These are phyloP conservation scores for Calephelis virginiensis DNA, from an alignment of 1,140 invertebrate genomes.

Conservation along the genomic window DNA sequence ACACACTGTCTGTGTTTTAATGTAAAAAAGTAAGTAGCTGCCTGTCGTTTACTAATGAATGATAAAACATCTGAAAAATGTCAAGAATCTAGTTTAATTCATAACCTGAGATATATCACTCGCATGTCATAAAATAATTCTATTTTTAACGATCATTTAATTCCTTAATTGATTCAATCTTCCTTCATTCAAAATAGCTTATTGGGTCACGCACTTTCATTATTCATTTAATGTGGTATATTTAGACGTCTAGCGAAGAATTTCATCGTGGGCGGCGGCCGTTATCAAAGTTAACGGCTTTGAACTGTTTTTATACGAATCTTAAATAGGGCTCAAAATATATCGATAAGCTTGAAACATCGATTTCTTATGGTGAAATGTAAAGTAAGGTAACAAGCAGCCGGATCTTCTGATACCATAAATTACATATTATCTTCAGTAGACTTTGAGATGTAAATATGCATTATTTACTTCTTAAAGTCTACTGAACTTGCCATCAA, in stretches of 20 bases:
- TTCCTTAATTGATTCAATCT: constrained; percentile 17
- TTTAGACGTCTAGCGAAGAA: constrained; percentile 17
- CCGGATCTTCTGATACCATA: too few relatives aligned
- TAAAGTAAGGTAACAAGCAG: too few relatives aligned
- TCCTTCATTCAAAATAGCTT: constrained; percentile 19
- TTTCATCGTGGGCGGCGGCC: constrained; percentile 31
- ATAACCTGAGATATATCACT: background rate
- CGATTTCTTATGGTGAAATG: too few relatives aligned
- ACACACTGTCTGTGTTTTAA: too few relatives aligned
- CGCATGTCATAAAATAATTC: background rate
- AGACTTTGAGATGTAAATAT: too few relatives aligned
- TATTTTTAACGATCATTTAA: constrained; percentile 10
- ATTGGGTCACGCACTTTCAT: constrained; percentile 26
- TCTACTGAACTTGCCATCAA: too few relatives aligned
- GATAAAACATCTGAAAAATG: too few relatives aligned
- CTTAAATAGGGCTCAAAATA: background rate
- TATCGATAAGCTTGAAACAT: background rate
- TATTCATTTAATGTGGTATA: constrained; percentile 36
- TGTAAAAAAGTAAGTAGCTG: too few relatives aligned
- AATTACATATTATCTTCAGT: too few relatives aligned
- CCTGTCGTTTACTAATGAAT: too few relatives aligned
- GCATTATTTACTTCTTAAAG: too few relatives aligned
- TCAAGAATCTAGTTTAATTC: background rate
- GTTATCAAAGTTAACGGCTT: constrained; percentile 26
- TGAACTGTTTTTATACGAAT: constrained; percentile 13